phyloP scores from a whole-genome alignment of 2,888 invertebrate genomes.

The Ophion obscuratus region DNA sequence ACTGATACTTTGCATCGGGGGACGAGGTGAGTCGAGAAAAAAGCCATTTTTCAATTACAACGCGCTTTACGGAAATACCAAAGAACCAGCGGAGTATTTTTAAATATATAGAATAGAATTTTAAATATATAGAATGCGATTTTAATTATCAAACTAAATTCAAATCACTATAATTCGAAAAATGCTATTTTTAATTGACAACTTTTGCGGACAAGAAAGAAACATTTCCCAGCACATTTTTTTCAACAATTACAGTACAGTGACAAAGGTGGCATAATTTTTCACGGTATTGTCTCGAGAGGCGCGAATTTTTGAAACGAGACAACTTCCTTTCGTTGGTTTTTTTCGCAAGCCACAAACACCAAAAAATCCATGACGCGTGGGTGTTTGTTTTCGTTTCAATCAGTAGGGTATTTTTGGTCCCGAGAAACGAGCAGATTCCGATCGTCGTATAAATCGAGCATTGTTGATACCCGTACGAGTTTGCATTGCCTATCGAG shows the following conservation, averaged over 20 bases:
- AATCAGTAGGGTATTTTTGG: background rate
- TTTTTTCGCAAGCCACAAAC: background rate
- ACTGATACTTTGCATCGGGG: slow-evolving; percentile 27
- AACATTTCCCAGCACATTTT: background rate
- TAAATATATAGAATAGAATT: background rate
- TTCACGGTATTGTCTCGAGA: background rate
- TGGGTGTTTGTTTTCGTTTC: background rate
- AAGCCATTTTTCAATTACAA: background rate
- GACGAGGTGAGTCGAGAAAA: slow-evolving; percentile 38
- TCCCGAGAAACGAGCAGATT: background rate
- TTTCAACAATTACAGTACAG: background rate
- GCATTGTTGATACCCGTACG: slow-evolving; percentile 27
- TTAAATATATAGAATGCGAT: no score
- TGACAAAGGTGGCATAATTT: background rate
- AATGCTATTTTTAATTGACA: background rate
- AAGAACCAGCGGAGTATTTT: background rate
- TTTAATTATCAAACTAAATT: no score
- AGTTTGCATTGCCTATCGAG: slow-evolving; percentile 32
- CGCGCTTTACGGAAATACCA: background rate
- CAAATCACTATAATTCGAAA: background rate
- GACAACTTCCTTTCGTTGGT: background rate
- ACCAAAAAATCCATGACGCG: no score
- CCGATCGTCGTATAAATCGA: slow-evolving; percentile 22
- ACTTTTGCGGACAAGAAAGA: background rate
- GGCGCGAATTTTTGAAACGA: slow-evolving; percentile 45